These are phyloP conservation scores for Melanaphis sacchari DNA, from an alignment of 1,140 invertebrate genomes.

Conservation along the genomic window DNA sequence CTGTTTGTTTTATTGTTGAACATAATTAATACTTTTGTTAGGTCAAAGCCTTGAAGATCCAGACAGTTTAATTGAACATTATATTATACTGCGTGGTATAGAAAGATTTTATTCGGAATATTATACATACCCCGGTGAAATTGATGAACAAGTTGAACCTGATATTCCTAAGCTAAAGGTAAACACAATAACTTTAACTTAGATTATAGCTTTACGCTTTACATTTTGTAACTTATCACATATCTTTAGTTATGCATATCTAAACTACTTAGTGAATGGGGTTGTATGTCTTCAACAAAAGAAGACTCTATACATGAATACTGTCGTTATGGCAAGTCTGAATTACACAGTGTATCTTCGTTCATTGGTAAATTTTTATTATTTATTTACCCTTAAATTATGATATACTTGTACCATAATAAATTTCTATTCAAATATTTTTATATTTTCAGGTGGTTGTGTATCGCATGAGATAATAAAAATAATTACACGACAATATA, in stretches of 20 bases:
- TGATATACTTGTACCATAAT: not conserved
- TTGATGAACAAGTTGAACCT: constrained; percentile 84
- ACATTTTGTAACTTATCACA: not conserved
- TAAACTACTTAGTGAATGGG: constrained; percentile 87
- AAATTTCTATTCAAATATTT: not conserved
- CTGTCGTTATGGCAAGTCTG: constrained; percentile 90
- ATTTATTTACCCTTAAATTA: not conserved
- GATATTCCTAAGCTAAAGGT: constrained; percentile 88
- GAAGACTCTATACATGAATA: constrained; percentile 97
- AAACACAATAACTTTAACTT: constrained; percentile 47
- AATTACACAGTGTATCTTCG: constrained; percentile 94
- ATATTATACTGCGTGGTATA: constrained; percentile 88
- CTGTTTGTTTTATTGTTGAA: not conserved
- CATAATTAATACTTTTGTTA: constrained; percentile 60
- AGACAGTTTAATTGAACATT: constrained; percentile 87
- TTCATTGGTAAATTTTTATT: constrained; percentile 74
- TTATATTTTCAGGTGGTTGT: constrained; percentile 75
- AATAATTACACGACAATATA: constrained; percentile 95
- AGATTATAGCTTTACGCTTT: not conserved
- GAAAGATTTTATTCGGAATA: constrained; percentile 90
- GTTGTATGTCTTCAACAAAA: constrained; percentile 77
- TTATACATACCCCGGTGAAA: constrained; percentile 89
- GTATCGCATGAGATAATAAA: constrained; percentile 97
- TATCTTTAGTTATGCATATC: constrained; percentile 71
- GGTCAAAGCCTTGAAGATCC: constrained; percentile 75